Base-by-base conservation (phyloP, 2,797 vertebrate species). In the Euphonia xanthogaster region DNA sequence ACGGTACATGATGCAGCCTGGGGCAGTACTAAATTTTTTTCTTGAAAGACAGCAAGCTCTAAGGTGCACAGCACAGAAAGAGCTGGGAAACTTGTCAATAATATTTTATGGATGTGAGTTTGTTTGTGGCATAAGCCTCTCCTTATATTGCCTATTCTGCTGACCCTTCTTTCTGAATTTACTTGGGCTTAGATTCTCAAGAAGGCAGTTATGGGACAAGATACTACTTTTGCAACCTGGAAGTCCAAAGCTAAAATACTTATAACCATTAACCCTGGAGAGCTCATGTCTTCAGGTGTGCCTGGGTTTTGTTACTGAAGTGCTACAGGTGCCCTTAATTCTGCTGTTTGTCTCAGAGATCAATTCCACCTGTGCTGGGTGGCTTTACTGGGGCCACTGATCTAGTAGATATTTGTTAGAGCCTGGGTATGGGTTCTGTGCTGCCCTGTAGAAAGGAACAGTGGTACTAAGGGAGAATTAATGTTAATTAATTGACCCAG, bases 371-470 rank as follows among this genome's bases (percentile, higher is more conserved):
- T 88, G 31, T 60, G 53, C 8, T 27, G 12, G 24, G 4, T 30
- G 7, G 22, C 4, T 48, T 44, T 14, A 1, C 0, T 54, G 10
- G 11, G 12, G 14, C 4, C 3, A 1, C 28, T 37, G 31, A 3
- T 6, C 2, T 23, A 19, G 4, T 0, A 19, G 24, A 35, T 60
- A 27, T 53, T 81, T 92, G 5, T 79, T 57, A 55, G 14, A 15
- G 25, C 1, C 1, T 63, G 1, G 1, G 7, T 3, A 12, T 7
- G 28, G 14, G 25, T 1, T 66, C 2, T 62, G 8, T 48, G 2
- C 31, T 10, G 3, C 1, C 4, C 7, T 62, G 4, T 33, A 5
- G 21, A 37, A 39, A 19, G 10, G 18, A 12, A 9, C 17, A 39
- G 2, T 6, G 14, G 7, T 18, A 1, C 35, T 44, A 8, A 25